Evolutionary conservation across 2,888 invertebrate genomes (phyloP), one percentile per base, ranked within the genome.

Genomic region (Hydroisotoma schaefferi): DNA sequence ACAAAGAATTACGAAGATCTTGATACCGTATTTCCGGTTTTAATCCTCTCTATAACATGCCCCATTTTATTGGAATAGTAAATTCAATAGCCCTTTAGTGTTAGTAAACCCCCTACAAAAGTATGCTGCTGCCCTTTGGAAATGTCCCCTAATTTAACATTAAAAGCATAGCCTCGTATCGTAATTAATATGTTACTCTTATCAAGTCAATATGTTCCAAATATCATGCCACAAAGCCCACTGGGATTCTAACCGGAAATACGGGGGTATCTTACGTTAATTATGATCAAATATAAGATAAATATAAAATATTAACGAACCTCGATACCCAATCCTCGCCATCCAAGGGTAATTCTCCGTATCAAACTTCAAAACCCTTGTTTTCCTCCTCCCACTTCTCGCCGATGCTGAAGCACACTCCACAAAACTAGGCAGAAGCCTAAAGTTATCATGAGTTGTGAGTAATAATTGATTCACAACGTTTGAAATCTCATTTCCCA

Each of bases 311-410:
- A 20, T 18, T 10, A 6, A 43, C 43, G 12, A 8, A 43, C 43
- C 43, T 43, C 18, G 43, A 43, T 43, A 43, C 1, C 63, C 66
- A 27, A 63, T 55, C 8, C 63, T 52, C 23, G 58, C 66, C 59
- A 67, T 63, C 62, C 62, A 63, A 18, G 66, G 61, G 26, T 60
- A 63, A 25, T 63, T 58, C 8, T 67, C 61, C 2, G 57, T 58
- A 29, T 63, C 61, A 43, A 63, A 63, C 22, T 63, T 59, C n/a
- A 63, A 56, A 2, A 63, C 63, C 26, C 44, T 55, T 1, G 63
- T 58, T 49, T 63, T 63, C 22, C 58, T 55, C 18, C 63, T 22
- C 10, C 55, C 56, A 4, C 43, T 55, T 4, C 58, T 22, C 18
- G 55, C 52, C 20, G 54, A 28, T 10, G 65, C 65, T 2, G 54